Base-by-base conservation (phyloP, 2,888 invertebrate species). In the Stenodera caucasica region DNA sequence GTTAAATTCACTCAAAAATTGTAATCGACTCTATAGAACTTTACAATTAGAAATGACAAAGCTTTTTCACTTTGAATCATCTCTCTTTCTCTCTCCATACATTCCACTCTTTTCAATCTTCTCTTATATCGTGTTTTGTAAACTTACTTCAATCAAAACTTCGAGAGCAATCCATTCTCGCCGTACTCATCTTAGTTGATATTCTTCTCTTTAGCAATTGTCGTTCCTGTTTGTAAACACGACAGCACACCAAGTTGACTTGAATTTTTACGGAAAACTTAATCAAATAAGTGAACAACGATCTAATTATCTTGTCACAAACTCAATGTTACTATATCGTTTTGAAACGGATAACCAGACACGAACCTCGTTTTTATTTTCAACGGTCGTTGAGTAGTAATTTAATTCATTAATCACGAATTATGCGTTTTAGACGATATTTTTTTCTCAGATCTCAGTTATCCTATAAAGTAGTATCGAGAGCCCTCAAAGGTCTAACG, bases 71-170 rank as follows among this genome's bases (percentile, higher is more conserved):
- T 37, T 37, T 37, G 37, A 15, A 8, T 14, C 14, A 2, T 2
- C 9, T 37, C 15, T 37, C 37, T 1, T 12, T 37, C 37, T 6
- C 37, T 7, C 6, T 37, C 26, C 26, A 3, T 37, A 14, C 15
- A 15, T 37, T 37, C 8, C 15, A 6, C 37, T 15, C 15, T 3
- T 15, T 35, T 3, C 5, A 5, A 37, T 37, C 9, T 15, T 37
- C 8, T 15, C 15, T 14, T 37, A 37, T 37, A 37, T 15, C 37
- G 7, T 15, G 2, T 37, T 37, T 37, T 37, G 37, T 15, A 37
- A 15, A 37, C 37, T 37, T 37, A 37, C 15, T 37, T 37, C 37
- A 37, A 37, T 37, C 37, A 37, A 37, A 37, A 37, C 37, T 37
- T 37, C 37, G 15, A 15, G 37, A 37, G 15, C 37, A 37, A 37